Percentiles rank a stretch among this genome's conserved stretches.
Conservation (phyloP, 1,140 invertebrate species). For the Brachionus koreanus region DNA sequence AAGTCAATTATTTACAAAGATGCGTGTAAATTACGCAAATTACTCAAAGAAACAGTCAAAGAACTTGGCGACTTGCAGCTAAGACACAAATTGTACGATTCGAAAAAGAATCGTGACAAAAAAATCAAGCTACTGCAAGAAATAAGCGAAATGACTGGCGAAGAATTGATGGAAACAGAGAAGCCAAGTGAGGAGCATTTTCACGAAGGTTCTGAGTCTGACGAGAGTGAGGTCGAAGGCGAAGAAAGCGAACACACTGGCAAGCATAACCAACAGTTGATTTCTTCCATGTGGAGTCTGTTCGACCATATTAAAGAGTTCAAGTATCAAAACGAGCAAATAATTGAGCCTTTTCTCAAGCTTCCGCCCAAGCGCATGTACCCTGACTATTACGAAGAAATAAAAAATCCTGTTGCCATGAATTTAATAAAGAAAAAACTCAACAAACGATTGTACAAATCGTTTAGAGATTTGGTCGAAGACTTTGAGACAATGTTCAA, state of each 20-base stretch:
- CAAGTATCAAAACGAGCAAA: constrained; percentile 44
- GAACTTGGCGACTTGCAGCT: background rate
- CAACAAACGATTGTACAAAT: constrained; percentile 70
- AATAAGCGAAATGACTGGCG: background rate
- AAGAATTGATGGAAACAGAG: background rate
- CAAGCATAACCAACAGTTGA: background rate
- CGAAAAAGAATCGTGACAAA: constrained; percentile 7
- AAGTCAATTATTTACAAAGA: constrained; percentile 93
- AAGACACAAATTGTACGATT: background rate
- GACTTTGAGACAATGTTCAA: constrained; percentile 98
- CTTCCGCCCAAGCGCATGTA: constrained; percentile 77
- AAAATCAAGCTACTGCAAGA: constrained; percentile 32
- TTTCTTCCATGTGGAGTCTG: background rate
- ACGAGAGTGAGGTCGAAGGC: background rate
- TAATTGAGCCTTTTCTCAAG: constrained; percentile 86
- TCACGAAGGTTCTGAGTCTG: background rate
- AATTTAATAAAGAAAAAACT: constrained; percentile 86
- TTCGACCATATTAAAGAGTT: constrained; percentile 9
- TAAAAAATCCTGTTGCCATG: constrained; percentile 88
- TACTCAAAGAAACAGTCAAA: constrained; percentile 65
- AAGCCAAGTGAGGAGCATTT: background rate
- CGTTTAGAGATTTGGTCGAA: constrained; percentile 77
- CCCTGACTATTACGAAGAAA: constrained; percentile 96
- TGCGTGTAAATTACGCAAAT: constrained; percentile 78
- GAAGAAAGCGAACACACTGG: background rate